Base-by-base conservation (phyloP, 2,797 vertebrate genomes). In the Macroramphosus scolopax region DNA sequence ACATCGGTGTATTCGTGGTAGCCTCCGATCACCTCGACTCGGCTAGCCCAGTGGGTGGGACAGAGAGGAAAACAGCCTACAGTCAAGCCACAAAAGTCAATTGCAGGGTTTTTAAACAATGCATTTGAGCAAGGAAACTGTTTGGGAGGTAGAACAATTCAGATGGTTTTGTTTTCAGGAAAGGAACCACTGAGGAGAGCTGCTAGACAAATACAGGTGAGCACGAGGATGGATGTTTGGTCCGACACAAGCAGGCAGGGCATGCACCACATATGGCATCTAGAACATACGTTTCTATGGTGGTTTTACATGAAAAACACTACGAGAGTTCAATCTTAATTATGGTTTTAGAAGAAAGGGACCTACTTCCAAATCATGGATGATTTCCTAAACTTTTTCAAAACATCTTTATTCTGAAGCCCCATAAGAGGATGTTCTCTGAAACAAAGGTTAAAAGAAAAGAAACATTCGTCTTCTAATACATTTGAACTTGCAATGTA, bases 1-100 rank as follows among this genome's bases (percentile, higher is more conserved):
- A 98, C 97, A 5, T 97, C 96, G 0, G 94, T 95, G 80, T 96
- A 98, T 49, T 97, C 95, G 1, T 99, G 95, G 87, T 98, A 98
- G 17, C 95, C 93, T 41, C 94, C 95, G 3, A 87, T 82, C 43
- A 89, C 58, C 62, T 92, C 90, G 0, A 88, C 87, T 1, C 86
- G 88, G 81, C 92, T 94, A 71, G 41, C 22, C 76, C 69, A 77
- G 73, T 67, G 62, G 76, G 56, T 17, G 8, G 63, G 20, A 83
- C 29, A 82, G 51, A 78, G 57, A 71, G 28, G 48, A 39, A 55
- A 61, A 73, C 20, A 61, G 61, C 46, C 41, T 32, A 60, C 37
- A 59, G 77, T 76, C 63, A 81, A 67, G 74, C 56, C 60, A 57
- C 50, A 59, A 32, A 68, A 12, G 35, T 48, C 62, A 63, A 53